A percentile compares a stretch with the other conserved stretches of the same genome.
These are phyloP conservation scores for Geococcyx californianus DNA, from an alignment of 2,113 vertebrate genomes.

Conservation along the genomic window DNA sequence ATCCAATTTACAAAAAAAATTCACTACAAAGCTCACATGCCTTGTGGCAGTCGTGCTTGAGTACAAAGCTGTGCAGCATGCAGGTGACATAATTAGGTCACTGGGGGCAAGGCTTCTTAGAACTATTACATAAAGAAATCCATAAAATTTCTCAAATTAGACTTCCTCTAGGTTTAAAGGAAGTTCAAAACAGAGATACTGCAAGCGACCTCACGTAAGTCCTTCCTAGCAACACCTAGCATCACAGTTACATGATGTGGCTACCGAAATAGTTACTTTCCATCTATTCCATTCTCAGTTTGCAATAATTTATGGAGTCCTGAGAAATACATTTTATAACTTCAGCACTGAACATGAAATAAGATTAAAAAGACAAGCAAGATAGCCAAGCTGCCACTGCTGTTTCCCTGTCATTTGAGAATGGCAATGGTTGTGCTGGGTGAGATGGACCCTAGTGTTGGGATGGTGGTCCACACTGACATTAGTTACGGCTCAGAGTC, in stretches of 20 bases:
- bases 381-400: not conserved
- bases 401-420: not conserved
- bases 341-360: not conserved
- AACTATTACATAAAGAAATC: constrained; percentile 48
- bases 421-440: not conserved
- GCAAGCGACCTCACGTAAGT: not conserved
- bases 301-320: not conserved
- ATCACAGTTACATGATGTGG: not conserved
- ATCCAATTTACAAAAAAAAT: constrained; percentile 29
- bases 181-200: constrained; percentile 1
- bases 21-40: constrained; percentile 52
- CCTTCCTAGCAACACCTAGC: not conserved
- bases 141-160: constrained; percentile 2
- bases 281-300: not conserved
- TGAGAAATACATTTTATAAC: not conserved
- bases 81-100: constrained; percentile 86
- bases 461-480: not conserved
- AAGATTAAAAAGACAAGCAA: not conserved
- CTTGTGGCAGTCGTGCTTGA: constrained; percentile 33
- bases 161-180: not conserved
- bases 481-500: not conserved
- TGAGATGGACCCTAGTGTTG: not conserved
- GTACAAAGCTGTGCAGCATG: constrained; percentile 69
- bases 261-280: not conserved
- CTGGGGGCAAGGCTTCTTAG: constrained; percentile 70